phyloP scores from a whole-genome alignment of 2,113 vertebrate genomes.

The Nycticryphes semicollaris region DNA sequence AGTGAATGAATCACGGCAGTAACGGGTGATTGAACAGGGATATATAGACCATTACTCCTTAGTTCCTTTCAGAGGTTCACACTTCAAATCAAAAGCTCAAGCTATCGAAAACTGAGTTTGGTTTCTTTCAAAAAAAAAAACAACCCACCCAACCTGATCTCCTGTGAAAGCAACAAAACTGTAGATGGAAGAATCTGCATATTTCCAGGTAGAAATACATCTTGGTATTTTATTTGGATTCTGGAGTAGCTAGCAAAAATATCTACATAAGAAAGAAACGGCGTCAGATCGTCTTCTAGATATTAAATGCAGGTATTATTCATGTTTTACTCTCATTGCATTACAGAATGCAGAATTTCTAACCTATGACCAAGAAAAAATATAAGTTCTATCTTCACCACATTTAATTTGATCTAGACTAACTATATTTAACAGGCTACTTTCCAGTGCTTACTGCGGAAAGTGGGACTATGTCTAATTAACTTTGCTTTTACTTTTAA shows the following conservation, averaged over 20 bases:
- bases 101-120: not conserved
- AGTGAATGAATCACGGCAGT: constrained; percentile 7
- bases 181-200: not conserved
- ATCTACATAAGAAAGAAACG: not conserved
- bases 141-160: not conserved
- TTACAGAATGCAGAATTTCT: not conserved
- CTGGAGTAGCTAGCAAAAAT: not conserved
- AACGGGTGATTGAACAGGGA: not conserved
- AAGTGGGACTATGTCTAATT: not conserved
- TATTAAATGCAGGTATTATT: not conserved
- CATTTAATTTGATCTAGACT: not conserved
- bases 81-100: not conserved
- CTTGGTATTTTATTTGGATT: not conserved
- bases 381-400: not conserved
- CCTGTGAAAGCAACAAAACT: not conserved
- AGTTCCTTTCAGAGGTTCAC: not conserved
- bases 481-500: not conserved
- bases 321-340: not conserved
- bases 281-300: not conserved
- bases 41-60: not conserved
- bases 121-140: not conserved
- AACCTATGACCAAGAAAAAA: not conserved
- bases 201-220: constrained; percentile 22
- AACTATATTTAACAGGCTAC: not conserved
- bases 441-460: not conserved